A percentile compares a stretch with the other conserved stretches of the same genome.
Evolutionary conservation across 2,888 invertebrate genomes (phyloP).

Genomic region (Chydorus sphaericus): DNA sequence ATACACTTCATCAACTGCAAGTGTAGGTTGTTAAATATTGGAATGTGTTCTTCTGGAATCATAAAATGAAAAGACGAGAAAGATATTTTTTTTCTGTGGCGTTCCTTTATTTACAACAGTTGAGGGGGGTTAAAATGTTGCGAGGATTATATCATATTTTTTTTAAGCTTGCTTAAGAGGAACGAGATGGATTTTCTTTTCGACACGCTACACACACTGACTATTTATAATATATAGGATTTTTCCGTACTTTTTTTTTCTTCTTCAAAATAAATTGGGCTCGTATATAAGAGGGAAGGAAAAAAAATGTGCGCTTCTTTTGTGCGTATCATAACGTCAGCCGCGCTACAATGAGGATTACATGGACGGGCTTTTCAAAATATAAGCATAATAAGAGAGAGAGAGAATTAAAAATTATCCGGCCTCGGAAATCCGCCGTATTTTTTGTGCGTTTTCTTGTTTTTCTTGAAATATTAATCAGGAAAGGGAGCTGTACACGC

Average conservation of each 20-base stretch:
- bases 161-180: no score
- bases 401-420: no score
- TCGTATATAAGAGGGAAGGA: no score
- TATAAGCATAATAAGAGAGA: no score
- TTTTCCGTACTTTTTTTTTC: neutral
- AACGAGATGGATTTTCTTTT: no score
- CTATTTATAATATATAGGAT: no score
- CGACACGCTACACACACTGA: no score
- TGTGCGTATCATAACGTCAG: slow-evolving; percentile 6
- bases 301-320: no score
- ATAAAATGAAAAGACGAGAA: no score
- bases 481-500: neutral
- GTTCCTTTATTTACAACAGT: no score
- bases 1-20: slow-evolving; percentile 17
- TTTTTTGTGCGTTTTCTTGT: neutral
- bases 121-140: neutral
- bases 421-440: no score
- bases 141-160: neutral
- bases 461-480: neutral
- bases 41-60: neutral
- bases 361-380: slow-evolving; percentile 5
- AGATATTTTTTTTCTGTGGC: neutral
- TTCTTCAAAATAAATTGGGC: no score
- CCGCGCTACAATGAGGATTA: neutral
- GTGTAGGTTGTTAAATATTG: neutral